Percentiles rank a stretch among this genome's conserved stretches.
Evolutionary conservation across 2,113 vertebrate species (phyloP).

Genomic region (Polypterus bichir): DNA sequence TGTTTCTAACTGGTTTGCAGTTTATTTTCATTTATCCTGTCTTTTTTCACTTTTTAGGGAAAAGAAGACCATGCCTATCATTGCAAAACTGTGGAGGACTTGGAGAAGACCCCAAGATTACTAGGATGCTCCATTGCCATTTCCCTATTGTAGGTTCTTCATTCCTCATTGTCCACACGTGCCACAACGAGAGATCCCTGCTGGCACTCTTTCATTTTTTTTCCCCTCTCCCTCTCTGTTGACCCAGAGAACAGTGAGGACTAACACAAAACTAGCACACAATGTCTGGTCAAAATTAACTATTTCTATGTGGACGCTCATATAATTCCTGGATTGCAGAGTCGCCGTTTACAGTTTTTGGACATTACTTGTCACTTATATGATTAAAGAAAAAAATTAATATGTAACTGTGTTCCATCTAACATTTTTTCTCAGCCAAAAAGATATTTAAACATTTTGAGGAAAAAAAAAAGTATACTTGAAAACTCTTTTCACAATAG

Average conservation of each 20-base stretch:
- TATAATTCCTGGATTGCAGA: slow-evolving; percentile 51
- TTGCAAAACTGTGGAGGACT: slow-evolving; percentile 38
- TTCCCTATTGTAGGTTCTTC: slow-evolving; percentile 47
- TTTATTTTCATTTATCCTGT: slow-evolving; percentile 1
- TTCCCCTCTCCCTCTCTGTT: not conserved
- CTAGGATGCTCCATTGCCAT: slow-evolving; percentile 45
- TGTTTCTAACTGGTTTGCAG: not conserved
- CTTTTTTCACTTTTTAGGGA: slow-evolving; percentile 38
- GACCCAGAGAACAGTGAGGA: not conserved
- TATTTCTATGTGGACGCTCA: slow-evolving; percentile 51
- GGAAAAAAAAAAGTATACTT: slow-evolving; percentile 7
- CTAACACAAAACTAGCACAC: slow-evolving; percentile 8
- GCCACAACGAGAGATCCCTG: slow-evolving; percentile 39
- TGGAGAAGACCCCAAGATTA: slow-evolving; percentile 53
- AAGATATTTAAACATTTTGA: slow-evolving; percentile 16
- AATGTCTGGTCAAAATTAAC: slow-evolving; percentile 34
- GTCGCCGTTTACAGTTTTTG: slow-evolving; percentile 13
- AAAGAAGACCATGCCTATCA: slow-evolving; percentile 30
- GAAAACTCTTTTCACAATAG: slow-evolving; percentile 2
- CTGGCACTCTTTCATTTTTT: slow-evolving; percentile 4
- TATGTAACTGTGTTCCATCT: slow-evolving; percentile 13
- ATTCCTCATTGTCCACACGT: slow-evolving; percentile 52
- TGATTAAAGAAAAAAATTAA: slow-evolving; percentile 7
- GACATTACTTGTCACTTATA: not conserved
- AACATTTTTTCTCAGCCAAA: slow-evolving; percentile 5